Evolutionary conservation across 2,113 vertebrate genomes (phyloP), one percentile per base, ranked within the genome.

Genomic region (Carassius auratus): DNA sequence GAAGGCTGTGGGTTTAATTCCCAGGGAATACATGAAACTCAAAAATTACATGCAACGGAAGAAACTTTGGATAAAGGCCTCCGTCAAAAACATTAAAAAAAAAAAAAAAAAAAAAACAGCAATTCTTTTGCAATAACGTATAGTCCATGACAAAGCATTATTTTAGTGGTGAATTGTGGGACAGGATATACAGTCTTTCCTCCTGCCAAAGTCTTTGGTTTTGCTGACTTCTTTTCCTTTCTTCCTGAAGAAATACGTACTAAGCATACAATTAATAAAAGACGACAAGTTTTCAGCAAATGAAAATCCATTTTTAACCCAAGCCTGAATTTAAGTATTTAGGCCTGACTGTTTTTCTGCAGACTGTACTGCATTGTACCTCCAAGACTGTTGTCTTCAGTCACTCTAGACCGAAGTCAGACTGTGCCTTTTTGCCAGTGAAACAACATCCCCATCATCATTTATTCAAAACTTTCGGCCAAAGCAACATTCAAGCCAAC

Each of bases 201-300:
- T 45, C 38, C 6, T 15, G 19, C 45, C 50, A 1, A 57, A 13
- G 62, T 23, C 66, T 33, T 23, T 61, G 21, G 4, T 75, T 86
- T 75, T 86, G 85, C 85, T 86, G 85, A 81, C 84, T 81, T 48
- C 75, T 55, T 30, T 85, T 79, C 75, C n/a, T 85, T 36, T 26
- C 76, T 74, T 64, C 68, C 75, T 57, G 48, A 42, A n/a, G 38
- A n/a, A 74, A 74, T 23, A 23, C 71, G 15, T 8, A 21, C 17
- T 12, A 42, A 42, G 19, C 68, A 73, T 12, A 75, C 21, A 48
- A 75, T 23, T 75, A 26, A 23, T 48, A 21, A 19, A 30, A n/a
- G 68, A n/a, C 3, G 1, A 75, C 45, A 75, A 26, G 12, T 55
- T 55, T 8, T 74, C 71, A 26, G 8, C n/a, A 30, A 7, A 30